phyloP scores from a whole-genome alignment of 2,113 vertebrate genomes.

The Tachuris rubrigastra region DNA sequence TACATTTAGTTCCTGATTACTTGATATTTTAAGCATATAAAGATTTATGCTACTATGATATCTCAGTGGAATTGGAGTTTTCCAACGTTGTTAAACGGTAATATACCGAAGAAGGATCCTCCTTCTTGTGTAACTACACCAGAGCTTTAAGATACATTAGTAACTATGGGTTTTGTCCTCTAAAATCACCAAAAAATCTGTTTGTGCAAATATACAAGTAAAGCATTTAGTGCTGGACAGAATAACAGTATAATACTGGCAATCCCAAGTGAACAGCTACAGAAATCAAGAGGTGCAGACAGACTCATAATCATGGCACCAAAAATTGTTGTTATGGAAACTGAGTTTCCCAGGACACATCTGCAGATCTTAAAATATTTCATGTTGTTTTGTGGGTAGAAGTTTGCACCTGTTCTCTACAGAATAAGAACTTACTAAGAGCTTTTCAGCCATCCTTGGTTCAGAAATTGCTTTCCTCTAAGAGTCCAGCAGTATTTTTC shows the following conservation, averaged over 20 bases:
- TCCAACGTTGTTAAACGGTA: not conserved
- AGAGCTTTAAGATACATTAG: not conserved
- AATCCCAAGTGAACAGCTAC: not conserved
- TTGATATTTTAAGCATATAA: not conserved
- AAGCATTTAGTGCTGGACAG: not conserved
- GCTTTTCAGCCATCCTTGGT: not conserved
- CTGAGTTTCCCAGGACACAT: not conserved
- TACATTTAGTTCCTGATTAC: not conserved
- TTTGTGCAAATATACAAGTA: not conserved
- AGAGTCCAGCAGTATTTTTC: not conserved
- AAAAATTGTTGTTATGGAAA: constrained; percentile 28
- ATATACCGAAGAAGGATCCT: not conserved
- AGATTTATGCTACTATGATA: not conserved
- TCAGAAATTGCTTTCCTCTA: not conserved
- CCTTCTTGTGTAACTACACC: not conserved
- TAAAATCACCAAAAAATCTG: not conserved
- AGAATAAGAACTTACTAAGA: not conserved
- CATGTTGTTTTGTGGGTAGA: not conserved
- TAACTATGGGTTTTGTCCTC: not conserved
- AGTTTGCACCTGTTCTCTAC: not conserved
- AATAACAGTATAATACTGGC: not conserved
- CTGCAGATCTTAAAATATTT: constrained; percentile 14
- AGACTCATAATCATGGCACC: not conserved
- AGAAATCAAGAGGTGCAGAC: not conserved
- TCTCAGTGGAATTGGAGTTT: not conserved